Percentiles rank a stretch among this genome's conserved stretches.
Conservation (phyloP, 2,797 vertebrate genomes). For the Lutjanus campechanus region DNA sequence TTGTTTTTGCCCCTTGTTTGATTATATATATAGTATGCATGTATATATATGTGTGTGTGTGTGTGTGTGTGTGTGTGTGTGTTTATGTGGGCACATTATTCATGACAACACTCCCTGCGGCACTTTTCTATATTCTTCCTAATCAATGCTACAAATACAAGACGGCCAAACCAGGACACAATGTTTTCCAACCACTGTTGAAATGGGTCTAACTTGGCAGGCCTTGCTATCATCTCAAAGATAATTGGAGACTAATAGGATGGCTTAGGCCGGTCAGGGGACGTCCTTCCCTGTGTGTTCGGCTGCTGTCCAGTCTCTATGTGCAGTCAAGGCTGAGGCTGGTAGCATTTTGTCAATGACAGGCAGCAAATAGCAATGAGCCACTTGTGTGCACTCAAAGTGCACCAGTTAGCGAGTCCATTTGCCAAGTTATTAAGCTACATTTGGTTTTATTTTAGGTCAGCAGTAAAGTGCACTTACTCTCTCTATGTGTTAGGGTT, state of each 20-base stretch:
- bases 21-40: conserved; percentile 1
- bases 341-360: conserved; percentile 78
- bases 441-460: conserved; percentile 84
- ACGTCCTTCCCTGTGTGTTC: conserved; percentile 69
- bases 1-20: no score
- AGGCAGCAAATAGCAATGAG: conserved; percentile 76
- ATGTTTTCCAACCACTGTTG: conserved; percentile 59
- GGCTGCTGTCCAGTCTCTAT: conserved; percentile 71
- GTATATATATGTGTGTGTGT: neutral
- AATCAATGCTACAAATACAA: conserved; percentile 55
- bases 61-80: conserved; percentile 23
- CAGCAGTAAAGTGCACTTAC: conserved; percentile 82
- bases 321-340: conserved; percentile 65
- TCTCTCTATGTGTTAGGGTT: conserved; percentile 71
- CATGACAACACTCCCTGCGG: conserved; percentile 17
- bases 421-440: conserved; percentile 84
- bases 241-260: conserved; percentile 84
- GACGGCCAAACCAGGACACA: conserved; percentile 43
- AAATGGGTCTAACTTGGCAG: conserved; percentile 77
- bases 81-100: conserved; percentile 14
- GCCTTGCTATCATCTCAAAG: conserved; percentile 76
- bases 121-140: conserved; percentile 40
- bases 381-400: conserved; percentile 79
- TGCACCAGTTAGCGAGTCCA: conserved; percentile 82
- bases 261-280: conserved; percentile 70